Evolutionary conservation across 2,888 invertebrate species (phyloP), one percentile per base, ranked within the genome.

Genomic region (Odontocerum albicorne): DNA sequence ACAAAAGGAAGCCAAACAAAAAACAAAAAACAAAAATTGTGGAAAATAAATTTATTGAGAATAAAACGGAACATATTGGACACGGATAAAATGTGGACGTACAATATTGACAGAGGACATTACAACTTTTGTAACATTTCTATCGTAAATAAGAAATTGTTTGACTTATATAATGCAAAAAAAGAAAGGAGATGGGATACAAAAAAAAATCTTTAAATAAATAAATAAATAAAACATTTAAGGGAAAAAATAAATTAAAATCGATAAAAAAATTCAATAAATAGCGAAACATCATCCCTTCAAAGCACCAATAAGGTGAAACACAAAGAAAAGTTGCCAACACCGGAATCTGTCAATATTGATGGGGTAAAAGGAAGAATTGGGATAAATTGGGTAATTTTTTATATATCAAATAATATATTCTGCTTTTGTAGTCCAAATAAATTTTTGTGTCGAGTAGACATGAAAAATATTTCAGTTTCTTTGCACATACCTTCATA

Each of bases 341-440:
- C 78, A 77, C 77, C 75, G 77, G 75, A 61, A 52, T 68, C 78
- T 78, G 78, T 78, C 78, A 78, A 78, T 78, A 78, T 77, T 77
- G 77, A 16, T 40, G 17, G 36, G 22, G 21, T 16, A n/a, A 49
- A 15, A 21, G 40, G 21, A 19, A 16, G 33, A 21, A 16, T 45
- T 32, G 12, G 33, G 40, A 16, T 10, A 32, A 19, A 10, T 10
- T 27, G 10, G 10, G 27, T 10, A 27, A 10, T 4, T 7, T 7
- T 10, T 27, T 27, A 10, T 27, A 4, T 27, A 10, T 19, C 38
- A 47, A 36, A 47, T 47, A 47, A 36, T 36, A 17, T 31, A 12
- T 35, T n/a, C 35, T 35, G 4, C 10, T 6, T 27, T 6, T 27
- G 6, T 27, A 27, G 27, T 10, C 27, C 27, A 7, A 10, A 4